phyloP scores from a whole-genome alignment of 2,888 invertebrate genomes.

The Palloptera scutellata region DNA sequence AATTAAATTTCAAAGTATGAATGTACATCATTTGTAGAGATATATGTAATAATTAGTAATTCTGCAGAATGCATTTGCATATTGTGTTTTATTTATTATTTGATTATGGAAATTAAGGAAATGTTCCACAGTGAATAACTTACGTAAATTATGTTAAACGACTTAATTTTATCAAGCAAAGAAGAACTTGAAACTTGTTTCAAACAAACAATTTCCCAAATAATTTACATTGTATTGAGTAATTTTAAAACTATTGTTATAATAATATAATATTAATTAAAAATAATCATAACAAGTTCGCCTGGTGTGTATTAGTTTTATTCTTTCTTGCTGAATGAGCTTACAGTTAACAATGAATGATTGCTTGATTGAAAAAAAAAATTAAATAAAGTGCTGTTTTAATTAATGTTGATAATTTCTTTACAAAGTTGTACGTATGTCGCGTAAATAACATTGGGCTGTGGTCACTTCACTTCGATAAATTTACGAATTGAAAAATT shows the following conservation, averaged over 20 bases:
- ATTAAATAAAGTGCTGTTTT: no score
- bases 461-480: no score
- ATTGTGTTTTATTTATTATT: background rate
- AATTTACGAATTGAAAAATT: no score
- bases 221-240: background rate
- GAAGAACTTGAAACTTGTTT: no score
- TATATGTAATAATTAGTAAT: background rate
- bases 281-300: conserved; percentile 25
- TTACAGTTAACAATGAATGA: conserved; percentile 3
- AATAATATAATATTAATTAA: conserved; percentile 21
- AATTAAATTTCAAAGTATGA: conserved; percentile 5
- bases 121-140: background rate
- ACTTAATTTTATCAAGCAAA: conserved; percentile 7
- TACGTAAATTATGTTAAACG: background rate
- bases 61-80: background rate
- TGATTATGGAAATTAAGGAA: background rate
- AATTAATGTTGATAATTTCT: no score
- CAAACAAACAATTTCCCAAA: background rate
- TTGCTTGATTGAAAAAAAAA: no score
- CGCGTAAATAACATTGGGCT: no score
- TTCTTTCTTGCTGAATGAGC: background rate
- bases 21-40: background rate
- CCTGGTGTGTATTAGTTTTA: background rate
- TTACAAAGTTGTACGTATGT: no score
- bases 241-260: conserved; percentile 15